phyloP scores from a whole-genome alignment of 1,140 invertebrate species.

The Adelges cooleyi region DNA sequence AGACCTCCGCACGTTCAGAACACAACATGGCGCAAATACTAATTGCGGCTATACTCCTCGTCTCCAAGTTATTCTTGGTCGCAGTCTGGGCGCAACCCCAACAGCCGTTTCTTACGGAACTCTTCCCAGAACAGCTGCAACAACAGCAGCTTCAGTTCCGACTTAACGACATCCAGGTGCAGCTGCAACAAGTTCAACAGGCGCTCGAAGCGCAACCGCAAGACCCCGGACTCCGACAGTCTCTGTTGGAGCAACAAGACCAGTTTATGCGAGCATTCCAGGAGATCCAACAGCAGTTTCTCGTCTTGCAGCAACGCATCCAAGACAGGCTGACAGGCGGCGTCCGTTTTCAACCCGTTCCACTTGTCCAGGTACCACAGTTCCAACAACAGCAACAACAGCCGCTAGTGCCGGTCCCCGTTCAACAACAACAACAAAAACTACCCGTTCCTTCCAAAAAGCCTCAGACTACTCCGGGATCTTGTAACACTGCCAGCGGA shows the following conservation, averaged over 20 bases:
- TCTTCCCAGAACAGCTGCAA: constrained; percentile 36
- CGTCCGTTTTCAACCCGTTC: not conserved
- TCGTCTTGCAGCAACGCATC: constrained; percentile 32
- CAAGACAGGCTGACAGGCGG: constrained; percentile 33
- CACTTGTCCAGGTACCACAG: not conserved
- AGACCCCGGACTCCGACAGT: not conserved
- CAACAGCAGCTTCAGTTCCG: constrained; percentile 34
- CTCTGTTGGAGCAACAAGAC: constrained; percentile 28
- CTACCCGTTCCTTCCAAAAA: not conserved
- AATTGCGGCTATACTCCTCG: not conserved
- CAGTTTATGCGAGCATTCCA: constrained; percentile 28
- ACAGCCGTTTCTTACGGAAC: constrained; percentile 29
- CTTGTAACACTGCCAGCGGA: constrained; percentile 32
- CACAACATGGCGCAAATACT: constrained; percentile 4
- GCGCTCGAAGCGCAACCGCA: constrained; percentile 28
- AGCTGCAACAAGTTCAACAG: constrained; percentile 34
- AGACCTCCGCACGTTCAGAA: constrained; percentile 1
- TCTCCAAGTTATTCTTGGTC: not conserved
- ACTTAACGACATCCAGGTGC: constrained; percentile 32
- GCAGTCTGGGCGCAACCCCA: not conserved
- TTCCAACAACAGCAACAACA: constrained; percentile 1
- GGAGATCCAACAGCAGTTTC: constrained; percentile 31
- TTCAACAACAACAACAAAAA: not conserved
- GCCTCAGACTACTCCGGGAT: not conserved
- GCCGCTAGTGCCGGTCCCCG: not conserved